Evolutionary conservation across 2,113 vertebrate genomes (phyloP).

Genomic region (Colinus virginianus): DNA sequence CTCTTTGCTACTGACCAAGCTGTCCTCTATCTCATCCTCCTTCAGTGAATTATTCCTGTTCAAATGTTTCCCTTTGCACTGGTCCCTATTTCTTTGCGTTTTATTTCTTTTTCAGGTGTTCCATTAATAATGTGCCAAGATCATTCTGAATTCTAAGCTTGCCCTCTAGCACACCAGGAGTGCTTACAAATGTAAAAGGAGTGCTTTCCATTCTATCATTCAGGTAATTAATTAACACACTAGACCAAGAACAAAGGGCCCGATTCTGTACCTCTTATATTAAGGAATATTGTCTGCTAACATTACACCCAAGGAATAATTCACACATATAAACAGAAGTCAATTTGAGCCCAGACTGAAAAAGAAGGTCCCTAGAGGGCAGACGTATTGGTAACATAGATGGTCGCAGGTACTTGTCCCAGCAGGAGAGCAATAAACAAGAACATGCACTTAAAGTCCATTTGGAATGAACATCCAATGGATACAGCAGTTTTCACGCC

Average conservation of each 20-base stretch:
- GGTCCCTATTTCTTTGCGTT: neutral
- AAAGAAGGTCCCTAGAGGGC: neutral
- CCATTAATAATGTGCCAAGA: neutral
- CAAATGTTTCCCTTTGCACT: neutral
- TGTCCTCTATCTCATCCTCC: neutral
- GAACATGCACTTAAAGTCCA: constrained; percentile 1
- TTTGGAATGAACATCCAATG: neutral
- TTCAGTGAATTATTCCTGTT: neutral
- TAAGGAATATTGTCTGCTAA: neutral
- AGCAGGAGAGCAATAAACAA: constrained; percentile 17
- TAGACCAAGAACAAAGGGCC: neutral
- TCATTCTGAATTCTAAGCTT: neutral
- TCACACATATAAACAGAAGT: neutral
- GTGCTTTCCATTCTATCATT: neutral
- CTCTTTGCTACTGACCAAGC: constrained; percentile 11
- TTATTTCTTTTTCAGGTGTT: neutral
- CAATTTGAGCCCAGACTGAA: neutral
- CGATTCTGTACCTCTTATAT: neutral
- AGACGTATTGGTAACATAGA: neutral
- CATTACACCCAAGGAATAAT: neutral
- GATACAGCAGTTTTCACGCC: neutral
- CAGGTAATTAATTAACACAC: neutral
- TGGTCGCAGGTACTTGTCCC: neutral
- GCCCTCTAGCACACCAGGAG: neutral
- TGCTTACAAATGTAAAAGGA: neutral